Evolutionary conservation across 2,113 vertebrate genomes (phyloP).

Genomic region (Antennarius striatus): DNA sequence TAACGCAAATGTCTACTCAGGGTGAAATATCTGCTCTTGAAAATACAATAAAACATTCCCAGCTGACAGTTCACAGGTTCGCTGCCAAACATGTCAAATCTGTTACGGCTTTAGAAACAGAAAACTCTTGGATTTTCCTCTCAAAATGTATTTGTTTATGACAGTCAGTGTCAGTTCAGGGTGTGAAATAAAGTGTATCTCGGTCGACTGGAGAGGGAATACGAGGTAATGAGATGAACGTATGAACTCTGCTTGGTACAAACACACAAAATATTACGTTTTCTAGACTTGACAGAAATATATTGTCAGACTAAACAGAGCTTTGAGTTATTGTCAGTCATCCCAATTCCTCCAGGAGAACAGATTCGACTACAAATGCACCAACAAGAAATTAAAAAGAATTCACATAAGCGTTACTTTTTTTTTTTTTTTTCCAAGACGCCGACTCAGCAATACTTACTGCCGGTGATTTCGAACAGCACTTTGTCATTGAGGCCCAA

Average conservation of each 20-base stretch:
- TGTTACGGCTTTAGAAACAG: too few relatives aligned
- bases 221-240: constrained; percentile 3
- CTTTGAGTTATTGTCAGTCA: too few relatives aligned
- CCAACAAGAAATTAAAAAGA: too few relatives aligned
- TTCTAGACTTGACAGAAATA: background rate
- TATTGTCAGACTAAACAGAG: too few relatives aligned
- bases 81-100: background rate
- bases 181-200: background rate
- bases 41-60: background rate
- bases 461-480: constrained; percentile 91
- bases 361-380: too few relatives aligned
- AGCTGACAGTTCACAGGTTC: background rate
- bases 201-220: too few relatives aligned
- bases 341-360: too few relatives aligned
- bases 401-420: background rate
- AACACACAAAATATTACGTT: background rate
- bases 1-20: background rate
- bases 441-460: constrained; percentile 76
- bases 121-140: too few relatives aligned
- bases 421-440: too few relatives aligned
- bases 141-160: too few relatives aligned
- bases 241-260: background rate
- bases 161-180: background rate
- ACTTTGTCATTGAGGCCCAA: constrained; percentile 92
- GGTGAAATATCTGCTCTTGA: background rate